Evolutionary conservation across 2,113 vertebrate species (phyloP), one percentile per base, ranked within the genome.

Genomic region (Nematolebias whitei): DNA sequence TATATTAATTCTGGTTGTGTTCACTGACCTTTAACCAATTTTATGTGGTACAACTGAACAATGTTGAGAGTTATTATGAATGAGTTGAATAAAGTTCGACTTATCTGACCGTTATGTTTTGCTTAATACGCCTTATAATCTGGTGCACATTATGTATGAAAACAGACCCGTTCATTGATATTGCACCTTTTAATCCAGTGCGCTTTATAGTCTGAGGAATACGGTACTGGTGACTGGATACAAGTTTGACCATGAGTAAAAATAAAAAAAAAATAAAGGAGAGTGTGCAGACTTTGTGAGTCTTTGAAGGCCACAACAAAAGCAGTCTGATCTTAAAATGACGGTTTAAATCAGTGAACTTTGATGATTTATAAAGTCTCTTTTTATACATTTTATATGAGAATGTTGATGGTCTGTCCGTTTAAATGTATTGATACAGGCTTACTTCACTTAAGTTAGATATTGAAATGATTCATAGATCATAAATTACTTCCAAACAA

Each of bases 401-500:
- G 78, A 57, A 79, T 79, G 69, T 63, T 78, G 81, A 68, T 69
- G 49, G 57, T 71, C 66, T 50, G 55, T 77, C 38, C 3, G 41
- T 73, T 60, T 9, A 67, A 76, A 88, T 90, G 91, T 90, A 92
- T 78, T 60, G 79, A 84, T 70, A 71, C 55, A 62, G 45, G 60
- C 60, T 29, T 72, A 80, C 77, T 69, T 59, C 54, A 79, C 71
- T 76, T 68, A 70, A 38, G 51, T 86, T 87, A 85, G 78, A 70
- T 73, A 78, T 86, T 73, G 71, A 76, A 76, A 72, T 78, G 74
- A 83, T 76, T 90, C 52, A 49, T 55, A 76, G 85, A 75, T 85
- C 74, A 84, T 87, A 82, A 89, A 84, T 85, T 86, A 87, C 78
- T 61, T 73, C 71, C 76, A 80, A 85, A 89, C 81, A 84, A 88